Percentiles rank a stretch among this genome's conserved stretches.
These are phyloP conservation scores for Lymantria dispar DNA, from an alignment of 2,888 invertebrate species.

Conservation along the genomic window DNA sequence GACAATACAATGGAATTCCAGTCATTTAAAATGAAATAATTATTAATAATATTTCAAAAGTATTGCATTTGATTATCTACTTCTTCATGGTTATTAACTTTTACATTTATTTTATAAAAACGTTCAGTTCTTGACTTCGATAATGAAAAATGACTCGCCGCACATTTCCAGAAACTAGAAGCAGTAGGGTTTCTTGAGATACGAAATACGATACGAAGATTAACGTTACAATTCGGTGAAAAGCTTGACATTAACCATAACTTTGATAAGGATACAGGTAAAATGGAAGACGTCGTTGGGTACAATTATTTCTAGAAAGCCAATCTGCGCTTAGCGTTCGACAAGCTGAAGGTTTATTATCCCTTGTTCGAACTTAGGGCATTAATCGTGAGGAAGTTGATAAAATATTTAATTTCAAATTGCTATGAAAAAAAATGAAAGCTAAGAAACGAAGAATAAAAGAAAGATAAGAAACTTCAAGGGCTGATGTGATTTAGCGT, in stretches of 20 bases:
- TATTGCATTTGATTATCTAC: no score
- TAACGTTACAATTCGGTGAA: slow-evolving; percentile 35
- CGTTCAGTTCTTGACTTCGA: slow-evolving; percentile 25
- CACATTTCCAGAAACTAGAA: slow-evolving; percentile 22
- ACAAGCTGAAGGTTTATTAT: slow-evolving; percentile 38
- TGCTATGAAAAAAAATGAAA: no score
- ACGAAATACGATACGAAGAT: slow-evolving; percentile 23
- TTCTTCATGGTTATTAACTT: neutral
- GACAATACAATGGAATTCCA: no score
- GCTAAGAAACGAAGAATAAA: no score
- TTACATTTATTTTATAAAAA: slow-evolving; percentile 15
- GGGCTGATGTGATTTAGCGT: no score
- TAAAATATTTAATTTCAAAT: slow-evolving; percentile 21
- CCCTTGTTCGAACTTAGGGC: slow-evolving; percentile 28
- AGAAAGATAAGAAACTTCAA: no score
- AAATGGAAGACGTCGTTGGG: slow-evolving; percentile 34
- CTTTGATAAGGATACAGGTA: slow-evolving; percentile 26
- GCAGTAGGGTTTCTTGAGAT: slow-evolving; percentile 12
- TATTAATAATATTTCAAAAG: no score
- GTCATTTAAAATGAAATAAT: no score
- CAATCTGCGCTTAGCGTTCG: slow-evolving; percentile 25
- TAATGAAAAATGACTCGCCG: slow-evolving; percentile 27
- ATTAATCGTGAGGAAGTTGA: slow-evolving; percentile 34
- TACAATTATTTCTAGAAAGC: slow-evolving; percentile 18
- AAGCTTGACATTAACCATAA: slow-evolving; percentile 24